Evolutionary conservation across 2,888 invertebrate species (phyloP).

Genomic region (Pristionchus mayeri): DNA sequence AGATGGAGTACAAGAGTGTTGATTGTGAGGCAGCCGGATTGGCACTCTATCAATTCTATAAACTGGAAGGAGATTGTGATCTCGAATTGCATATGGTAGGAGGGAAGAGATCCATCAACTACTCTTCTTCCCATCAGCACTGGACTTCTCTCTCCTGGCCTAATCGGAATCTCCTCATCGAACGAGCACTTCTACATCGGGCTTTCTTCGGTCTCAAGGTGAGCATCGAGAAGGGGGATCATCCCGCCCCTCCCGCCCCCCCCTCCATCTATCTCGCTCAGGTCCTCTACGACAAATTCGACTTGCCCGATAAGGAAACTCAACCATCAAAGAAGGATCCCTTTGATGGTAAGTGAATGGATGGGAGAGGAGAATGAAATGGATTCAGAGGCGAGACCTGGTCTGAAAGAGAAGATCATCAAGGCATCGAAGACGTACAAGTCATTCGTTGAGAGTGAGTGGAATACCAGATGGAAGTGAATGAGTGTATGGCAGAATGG

Average conservation of each 20-base stretch:
- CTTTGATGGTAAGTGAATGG: too few relatives aligned
- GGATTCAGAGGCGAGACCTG: background rate
- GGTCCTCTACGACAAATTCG: slow-evolving; percentile 22
- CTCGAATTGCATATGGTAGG: background rate
- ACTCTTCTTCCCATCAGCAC: background rate
- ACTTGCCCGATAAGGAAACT: background rate
- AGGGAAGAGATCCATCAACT: background rate
- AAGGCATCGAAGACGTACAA: background rate
- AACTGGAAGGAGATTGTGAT: background rate
- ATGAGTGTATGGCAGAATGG: background rate
- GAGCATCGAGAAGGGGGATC: background rate
- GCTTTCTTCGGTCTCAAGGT: slow-evolving; percentile 25
- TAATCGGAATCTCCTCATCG: background rate
- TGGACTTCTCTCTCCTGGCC: slow-evolving; percentile 9
- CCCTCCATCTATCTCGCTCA: too few relatives aligned
- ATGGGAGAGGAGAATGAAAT: too few relatives aligned
- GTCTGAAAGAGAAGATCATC: slow-evolving; percentile 21
- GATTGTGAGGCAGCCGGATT: background rate
- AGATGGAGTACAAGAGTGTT: background rate
- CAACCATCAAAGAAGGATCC: too few relatives aligned
- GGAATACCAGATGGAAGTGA: background rate
- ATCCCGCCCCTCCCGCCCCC: background rate
- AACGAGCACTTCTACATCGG: background rate
- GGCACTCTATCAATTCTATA: background rate
- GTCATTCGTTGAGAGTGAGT: background rate